Conservation (phyloP, 2,888 invertebrate species). For the Adelognathus sp. region DNA sequence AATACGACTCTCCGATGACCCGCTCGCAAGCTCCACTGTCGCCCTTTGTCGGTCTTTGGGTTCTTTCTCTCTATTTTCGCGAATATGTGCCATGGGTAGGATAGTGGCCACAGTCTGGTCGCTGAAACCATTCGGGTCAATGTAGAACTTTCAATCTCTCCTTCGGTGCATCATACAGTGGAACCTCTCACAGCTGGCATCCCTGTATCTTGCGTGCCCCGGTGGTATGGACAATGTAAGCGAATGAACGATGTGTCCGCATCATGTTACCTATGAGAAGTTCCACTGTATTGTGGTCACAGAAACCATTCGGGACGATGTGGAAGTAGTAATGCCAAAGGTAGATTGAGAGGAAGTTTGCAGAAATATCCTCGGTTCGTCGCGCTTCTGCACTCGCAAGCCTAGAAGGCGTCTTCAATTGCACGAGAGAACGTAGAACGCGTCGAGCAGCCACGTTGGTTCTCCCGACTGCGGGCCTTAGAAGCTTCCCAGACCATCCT, state of each 20-base stretch:
- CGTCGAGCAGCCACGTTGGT: conserved; percentile 46
- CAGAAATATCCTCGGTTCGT: conserved; percentile 32
- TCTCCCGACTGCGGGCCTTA: conserved; percentile 38
- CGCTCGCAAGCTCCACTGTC: conserved; percentile 26
- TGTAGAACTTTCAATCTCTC: too few relatives aligned
- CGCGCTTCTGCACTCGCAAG: conserved; percentile 36
- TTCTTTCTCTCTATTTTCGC: conserved; percentile 19
- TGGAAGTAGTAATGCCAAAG: background rate
- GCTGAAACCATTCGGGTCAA: background rate
- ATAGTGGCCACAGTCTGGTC: background rate
- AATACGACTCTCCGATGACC: conserved; percentile 52
- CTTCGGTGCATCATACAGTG: too few relatives aligned
- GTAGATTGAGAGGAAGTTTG: conserved; percentile 14
- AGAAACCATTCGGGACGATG: background rate
- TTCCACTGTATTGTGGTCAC: background rate
- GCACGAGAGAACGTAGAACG: conserved; percentile 63
- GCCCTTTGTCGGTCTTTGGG: conserved; percentile 30
- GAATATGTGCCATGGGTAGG: conserved; percentile 4
- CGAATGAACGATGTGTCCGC: too few relatives aligned
- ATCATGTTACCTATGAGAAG: too few relatives aligned
- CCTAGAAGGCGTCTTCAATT: conserved; percentile 67
- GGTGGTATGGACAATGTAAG: too few relatives aligned
- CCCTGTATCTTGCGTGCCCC: too few relatives aligned
- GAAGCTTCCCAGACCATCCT: conserved; percentile 81
- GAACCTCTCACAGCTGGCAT: too few relatives aligned